phyloP scores from a whole-genome alignment of 2,797 vertebrate species.

The Miichthys miiuy region DNA sequence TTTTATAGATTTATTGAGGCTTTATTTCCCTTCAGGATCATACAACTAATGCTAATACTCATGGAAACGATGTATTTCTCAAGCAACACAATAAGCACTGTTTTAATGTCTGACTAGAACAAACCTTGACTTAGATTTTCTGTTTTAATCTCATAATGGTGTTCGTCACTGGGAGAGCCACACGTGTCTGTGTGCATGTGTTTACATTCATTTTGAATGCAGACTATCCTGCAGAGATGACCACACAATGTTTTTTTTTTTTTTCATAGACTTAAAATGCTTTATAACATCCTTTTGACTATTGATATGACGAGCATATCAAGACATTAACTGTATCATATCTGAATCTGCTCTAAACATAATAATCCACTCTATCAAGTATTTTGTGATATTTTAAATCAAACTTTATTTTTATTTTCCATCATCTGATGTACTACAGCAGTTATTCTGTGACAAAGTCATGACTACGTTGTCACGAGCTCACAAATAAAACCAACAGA shows the following conservation, averaged over 20 bases:
- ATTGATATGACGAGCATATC: conserved; percentile 9
- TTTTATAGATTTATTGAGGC: neutral
- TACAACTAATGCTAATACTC: neutral
- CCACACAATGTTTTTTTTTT: neutral
- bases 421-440: neutral
- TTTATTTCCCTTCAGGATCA: neutral
- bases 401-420: conserved; percentile 1
- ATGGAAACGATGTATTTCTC: conserved; percentile 18
- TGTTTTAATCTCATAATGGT: conserved; percentile 1
- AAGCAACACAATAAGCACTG: conserved; percentile 39
- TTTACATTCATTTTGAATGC: conserved; percentile 5
- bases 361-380: conserved; percentile 13
- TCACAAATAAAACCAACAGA: conserved; percentile 68
- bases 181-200: conserved; percentile 1
- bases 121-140: conserved; percentile 14
- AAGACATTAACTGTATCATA: conserved; percentile 6
- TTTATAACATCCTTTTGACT: conserved; percentile 3
- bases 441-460: conserved; percentile 17
- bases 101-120: conserved; percentile 15
- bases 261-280: conserved; percentile 11
- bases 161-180: conserved; percentile 12
- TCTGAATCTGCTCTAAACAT: conserved; percentile 1
- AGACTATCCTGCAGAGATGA: neutral
- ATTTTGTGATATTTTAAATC: conserved; percentile 13
- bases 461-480: conserved; percentile 52